Percentiles rank a stretch among this genome's conserved stretches.
Conservation (phyloP, 1,140 invertebrate genomes). For the Camponotus vicinus region DNA sequence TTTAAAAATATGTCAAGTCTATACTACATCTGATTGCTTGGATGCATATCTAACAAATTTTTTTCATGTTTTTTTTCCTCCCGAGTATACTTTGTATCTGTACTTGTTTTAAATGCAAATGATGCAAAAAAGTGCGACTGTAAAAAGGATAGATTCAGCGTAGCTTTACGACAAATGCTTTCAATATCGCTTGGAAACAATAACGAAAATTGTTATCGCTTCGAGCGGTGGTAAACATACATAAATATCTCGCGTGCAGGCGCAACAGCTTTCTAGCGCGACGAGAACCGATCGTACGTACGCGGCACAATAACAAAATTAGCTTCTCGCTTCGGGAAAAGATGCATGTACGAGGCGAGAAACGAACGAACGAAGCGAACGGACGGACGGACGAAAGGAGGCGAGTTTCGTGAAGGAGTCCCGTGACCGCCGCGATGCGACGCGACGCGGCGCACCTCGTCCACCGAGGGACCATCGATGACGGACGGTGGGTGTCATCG, state of each 20-base stretch:
- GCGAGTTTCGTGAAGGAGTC: constrained; percentile 9
- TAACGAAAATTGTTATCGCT: constrained; percentile 23
- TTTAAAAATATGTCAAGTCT: background rate
- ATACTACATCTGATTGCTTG: background rate
- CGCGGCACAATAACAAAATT: background rate
- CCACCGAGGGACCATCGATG: background rate
- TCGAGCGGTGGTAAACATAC: background rate
- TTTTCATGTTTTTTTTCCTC: background rate
- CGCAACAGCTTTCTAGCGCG: background rate
- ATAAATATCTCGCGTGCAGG: background rate
- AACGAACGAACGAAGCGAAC: background rate
- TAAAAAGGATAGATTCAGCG: background rate
- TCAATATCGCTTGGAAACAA: constrained; percentile 1
- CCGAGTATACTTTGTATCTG: background rate
- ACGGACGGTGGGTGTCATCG: background rate
- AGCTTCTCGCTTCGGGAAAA: background rate
- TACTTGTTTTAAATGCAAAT: background rate
- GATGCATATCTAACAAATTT: background rate
- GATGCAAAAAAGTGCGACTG: background rate
- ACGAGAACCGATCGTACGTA: background rate
- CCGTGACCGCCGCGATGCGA: constrained; percentile 26
- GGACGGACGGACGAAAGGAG: background rate
- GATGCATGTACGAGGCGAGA: background rate
- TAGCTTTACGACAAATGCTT: background rate
- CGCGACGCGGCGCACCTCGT: constrained; percentile 1